Conservation (phyloP, 2,888 invertebrate species). For the Caenorhabditis macrosperma region DNA sequence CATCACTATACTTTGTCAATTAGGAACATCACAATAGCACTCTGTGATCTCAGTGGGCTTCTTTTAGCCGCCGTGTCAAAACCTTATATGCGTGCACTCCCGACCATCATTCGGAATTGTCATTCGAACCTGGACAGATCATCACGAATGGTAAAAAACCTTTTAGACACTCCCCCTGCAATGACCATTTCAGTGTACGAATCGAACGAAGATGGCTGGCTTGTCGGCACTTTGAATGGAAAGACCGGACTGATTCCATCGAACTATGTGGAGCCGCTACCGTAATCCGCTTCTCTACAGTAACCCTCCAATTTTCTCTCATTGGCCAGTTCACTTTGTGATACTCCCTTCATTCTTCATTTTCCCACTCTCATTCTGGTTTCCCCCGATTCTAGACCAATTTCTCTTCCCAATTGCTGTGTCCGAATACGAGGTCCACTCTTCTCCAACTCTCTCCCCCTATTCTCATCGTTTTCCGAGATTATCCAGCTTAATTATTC, state of each 20-base stretch:
- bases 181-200: conserved; percentile 85
- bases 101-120: conserved; percentile 95
- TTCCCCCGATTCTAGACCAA: conserved; percentile 49
- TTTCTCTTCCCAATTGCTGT: conserved; percentile 43
- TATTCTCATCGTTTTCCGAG: conserved; percentile 9
- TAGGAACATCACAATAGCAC: background rate
- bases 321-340: conserved; percentile 34
- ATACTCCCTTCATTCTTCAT: conserved; percentile 7
- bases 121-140: conserved; percentile 98
- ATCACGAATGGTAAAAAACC: conserved; percentile 91
- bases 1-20: conserved; percentile 1
- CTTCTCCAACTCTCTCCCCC: conserved; percentile 1
- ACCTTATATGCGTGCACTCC: conserved; percentile 96
- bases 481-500: conserved; percentile 9
- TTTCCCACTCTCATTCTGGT: conserved; percentile 30
- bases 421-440: conserved; percentile 46
- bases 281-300: conserved; percentile 22
- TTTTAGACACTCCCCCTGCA: background rate
- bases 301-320: background rate
- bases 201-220: conserved; percentile 97
- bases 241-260: conserved; percentile 78
- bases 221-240: conserved; percentile 89
- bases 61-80: conserved; percentile 86
- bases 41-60: background rate
- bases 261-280: conserved; percentile 73